Percentiles rank a stretch among this genome's conserved stretches.
Evolutionary conservation across 2,797 vertebrate species (phyloP).

Genomic region (Anas acuta): DNA sequence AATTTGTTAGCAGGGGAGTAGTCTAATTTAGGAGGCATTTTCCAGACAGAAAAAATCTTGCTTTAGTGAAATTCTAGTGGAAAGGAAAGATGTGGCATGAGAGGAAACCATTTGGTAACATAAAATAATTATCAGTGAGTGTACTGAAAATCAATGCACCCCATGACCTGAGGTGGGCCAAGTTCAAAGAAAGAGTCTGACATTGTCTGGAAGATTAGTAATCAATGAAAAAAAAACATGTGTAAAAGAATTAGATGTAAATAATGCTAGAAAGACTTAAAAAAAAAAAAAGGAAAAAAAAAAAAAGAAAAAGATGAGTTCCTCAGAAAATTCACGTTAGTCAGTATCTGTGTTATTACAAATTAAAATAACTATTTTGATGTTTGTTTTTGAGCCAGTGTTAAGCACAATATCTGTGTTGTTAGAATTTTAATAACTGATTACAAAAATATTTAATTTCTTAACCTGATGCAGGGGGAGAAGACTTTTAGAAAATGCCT

Average conservation of each 20-base stretch:
- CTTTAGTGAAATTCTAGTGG: background rate
- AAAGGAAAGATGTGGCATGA: background rate
- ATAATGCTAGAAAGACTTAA: background rate
- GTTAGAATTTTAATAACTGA: background rate
- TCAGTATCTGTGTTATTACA: background rate
- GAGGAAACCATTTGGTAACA: background rate
- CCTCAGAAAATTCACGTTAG: background rate
- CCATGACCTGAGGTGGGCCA: background rate
- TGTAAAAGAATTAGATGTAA: background rate
- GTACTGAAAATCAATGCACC: background rate
- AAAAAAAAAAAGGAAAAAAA: background rate
- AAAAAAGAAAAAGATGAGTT: background rate
- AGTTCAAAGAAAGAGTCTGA: background rate
- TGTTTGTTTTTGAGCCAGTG: background rate
- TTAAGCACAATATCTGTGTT: background rate
- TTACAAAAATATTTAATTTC: background rate
- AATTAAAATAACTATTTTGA: background rate
- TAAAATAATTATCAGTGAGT: background rate
- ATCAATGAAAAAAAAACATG: background rate
- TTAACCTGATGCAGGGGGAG: background rate
- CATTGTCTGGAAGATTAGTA: background rate
- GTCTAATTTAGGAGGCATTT: background rate
- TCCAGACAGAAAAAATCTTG: background rate
- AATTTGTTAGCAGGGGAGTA: background rate
- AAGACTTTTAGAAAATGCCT: background rate